A percentile compares a stretch with the other conserved stretches of the same genome.
Evolutionary conservation across 2,797 vertebrate genomes (phyloP).

Genomic region (Phoxinus dragarum): DNA sequence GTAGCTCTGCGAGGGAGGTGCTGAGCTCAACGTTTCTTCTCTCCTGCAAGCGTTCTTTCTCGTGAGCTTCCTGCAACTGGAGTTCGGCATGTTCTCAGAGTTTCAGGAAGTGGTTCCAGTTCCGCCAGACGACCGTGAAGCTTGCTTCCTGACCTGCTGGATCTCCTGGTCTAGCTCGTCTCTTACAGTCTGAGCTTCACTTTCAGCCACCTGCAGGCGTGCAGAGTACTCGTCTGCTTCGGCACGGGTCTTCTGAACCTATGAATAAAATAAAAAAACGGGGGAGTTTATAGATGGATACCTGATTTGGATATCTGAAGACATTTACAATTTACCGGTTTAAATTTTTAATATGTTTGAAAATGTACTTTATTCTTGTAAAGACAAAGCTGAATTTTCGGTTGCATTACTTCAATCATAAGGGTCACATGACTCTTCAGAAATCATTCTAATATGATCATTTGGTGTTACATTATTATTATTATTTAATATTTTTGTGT

Average conservation of each 20-base stretch:
- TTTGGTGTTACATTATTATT: neutral
- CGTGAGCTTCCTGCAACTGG: constrained; percentile 85
- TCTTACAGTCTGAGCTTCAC: constrained; percentile 77
- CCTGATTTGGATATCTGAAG: neutral
- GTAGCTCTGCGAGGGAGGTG: constrained; percentile 82
- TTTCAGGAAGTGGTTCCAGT: constrained; percentile 88
- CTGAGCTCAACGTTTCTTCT: constrained; percentile 84
- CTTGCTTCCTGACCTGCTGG: constrained; percentile 82
- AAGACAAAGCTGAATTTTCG: neutral
- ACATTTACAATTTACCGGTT: neutral
- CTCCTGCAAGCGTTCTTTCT: constrained; percentile 83
- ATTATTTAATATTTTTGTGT: too few relatives aligned
- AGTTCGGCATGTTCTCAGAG: constrained; percentile 80
- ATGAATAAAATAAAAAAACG: neutral
- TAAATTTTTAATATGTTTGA: neutral
- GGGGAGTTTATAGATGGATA: neutral
- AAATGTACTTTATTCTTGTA: neutral
- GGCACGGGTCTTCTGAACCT: constrained; percentile 85
- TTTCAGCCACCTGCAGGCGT: constrained; percentile 81
- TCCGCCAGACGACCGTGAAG: constrained; percentile 83
- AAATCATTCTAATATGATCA: neutral
- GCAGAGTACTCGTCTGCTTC: constrained; percentile 85
- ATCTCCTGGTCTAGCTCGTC: constrained; percentile 83
- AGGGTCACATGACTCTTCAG: neutral
- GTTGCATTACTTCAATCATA: neutral